Conservation (phyloP, 2,113 vertebrate species). For the Copsychus sechellarum region DNA sequence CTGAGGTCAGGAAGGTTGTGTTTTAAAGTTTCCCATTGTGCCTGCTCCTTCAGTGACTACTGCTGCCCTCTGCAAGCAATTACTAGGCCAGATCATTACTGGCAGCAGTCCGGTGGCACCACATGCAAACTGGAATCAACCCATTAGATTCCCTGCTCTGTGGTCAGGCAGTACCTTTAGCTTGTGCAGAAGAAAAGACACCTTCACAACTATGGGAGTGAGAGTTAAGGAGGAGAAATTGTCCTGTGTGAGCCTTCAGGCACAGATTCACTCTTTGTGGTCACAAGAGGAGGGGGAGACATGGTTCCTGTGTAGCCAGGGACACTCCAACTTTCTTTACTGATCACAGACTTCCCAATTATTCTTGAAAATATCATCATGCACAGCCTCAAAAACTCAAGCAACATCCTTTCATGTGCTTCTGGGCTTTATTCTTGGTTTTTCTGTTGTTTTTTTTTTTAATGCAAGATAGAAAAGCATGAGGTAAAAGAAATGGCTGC, state of each 20-base stretch:
- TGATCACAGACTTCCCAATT: not conserved
- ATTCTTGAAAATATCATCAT: not conserved
- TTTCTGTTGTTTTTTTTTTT: not conserved
- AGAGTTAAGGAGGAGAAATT: not conserved
- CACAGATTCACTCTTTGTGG: not conserved
- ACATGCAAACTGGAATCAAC: not conserved
- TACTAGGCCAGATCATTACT: not conserved
- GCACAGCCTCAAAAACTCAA: not conserved
- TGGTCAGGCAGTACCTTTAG: not conserved
- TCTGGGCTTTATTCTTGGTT: not conserved
- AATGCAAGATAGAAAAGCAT: not conserved
- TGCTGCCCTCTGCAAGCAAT: slow-evolving; percentile 39
- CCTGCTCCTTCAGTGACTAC: not conserved
- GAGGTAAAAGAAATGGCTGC: not conserved
- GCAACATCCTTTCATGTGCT: not conserved
- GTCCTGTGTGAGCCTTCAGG: not conserved
- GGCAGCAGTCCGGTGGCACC: not conserved
- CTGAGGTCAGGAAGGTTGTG: slow-evolving; percentile 23
- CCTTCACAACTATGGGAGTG: not conserved
- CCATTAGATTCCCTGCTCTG: not conserved
- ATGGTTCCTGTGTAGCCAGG: fast-evolving
- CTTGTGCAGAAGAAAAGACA: not conserved
- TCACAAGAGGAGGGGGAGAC: not conserved
- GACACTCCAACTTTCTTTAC: not conserved
- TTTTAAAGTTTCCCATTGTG: not conserved